Conservation (phyloP, 1,140 invertebrate genomes). For the Drosophila burlai region DNA sequence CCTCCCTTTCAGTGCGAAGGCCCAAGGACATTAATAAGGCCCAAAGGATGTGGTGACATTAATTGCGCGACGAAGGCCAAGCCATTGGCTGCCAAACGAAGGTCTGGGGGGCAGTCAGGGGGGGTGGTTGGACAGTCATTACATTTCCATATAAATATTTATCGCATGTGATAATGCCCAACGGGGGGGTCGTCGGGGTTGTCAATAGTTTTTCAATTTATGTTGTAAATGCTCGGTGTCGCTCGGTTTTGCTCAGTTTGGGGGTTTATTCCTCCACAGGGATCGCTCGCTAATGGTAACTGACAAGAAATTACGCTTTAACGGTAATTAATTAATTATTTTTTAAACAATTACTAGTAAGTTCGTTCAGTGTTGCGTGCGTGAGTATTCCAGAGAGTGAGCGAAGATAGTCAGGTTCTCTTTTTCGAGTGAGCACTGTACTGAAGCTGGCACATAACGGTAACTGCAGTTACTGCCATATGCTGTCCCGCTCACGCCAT, state of each 20-base stretch:
- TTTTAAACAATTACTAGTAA: too few species aligned
- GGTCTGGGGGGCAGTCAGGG: not conserved
- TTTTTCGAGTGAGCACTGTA: conserved; percentile 5
- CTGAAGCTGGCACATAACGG: not conserved
- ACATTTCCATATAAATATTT: conserved; percentile 83
- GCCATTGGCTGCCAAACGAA: not conserved
- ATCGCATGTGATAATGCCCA: conserved; percentile 78
- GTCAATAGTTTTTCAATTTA: conserved; percentile 82
- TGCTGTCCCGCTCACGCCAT: conserved; percentile 27
- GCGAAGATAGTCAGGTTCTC: not conserved
- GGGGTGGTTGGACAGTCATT: conserved; percentile 50
- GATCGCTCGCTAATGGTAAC: not conserved
- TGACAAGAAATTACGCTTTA: not conserved
- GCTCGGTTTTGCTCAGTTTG: not conserved
- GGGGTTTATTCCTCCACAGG: conserved; percentile 9
- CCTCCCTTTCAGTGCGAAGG: not conserved
- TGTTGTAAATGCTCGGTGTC: conserved; percentile 47
- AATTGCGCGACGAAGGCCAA: conserved; percentile 65
- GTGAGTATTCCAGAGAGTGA: too few species aligned
- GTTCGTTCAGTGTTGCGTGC: not conserved
- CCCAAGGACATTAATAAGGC: conserved; percentile 81
- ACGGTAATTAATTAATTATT: not conserved
- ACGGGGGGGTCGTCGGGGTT: conserved; percentile 1
- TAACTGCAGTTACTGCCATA: conserved; percentile 59
- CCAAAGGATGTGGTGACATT: conserved; percentile 83